These are phyloP conservation scores for Cynopterus sphinx DNA, from an alignment of 2,797 vertebrate genomes.

Conservation along the genomic window DNA sequence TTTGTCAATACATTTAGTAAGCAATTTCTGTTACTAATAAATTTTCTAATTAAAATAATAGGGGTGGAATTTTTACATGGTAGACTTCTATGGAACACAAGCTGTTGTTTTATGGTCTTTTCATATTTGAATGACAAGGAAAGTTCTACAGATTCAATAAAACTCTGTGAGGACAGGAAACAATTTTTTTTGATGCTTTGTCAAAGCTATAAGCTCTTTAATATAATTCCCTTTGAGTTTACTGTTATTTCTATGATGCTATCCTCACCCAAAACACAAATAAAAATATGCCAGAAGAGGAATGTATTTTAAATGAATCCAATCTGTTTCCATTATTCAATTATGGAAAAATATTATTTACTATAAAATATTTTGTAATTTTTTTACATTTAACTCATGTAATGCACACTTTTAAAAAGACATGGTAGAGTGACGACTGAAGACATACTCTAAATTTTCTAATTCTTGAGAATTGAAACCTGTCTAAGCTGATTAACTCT, in stretches of 20 bases:
- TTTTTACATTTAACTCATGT: background rate
- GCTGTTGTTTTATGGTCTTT: slow-evolving; percentile 19
- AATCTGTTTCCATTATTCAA: slow-evolving; percentile 40
- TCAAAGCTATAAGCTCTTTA: slow-evolving; percentile 44
- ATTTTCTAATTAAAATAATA: slow-evolving; percentile 53
- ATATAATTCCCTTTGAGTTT: background rate
- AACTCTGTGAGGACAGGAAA: slow-evolving; percentile 55
- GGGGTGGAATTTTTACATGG: background rate
- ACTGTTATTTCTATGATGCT: slow-evolving; percentile 53
- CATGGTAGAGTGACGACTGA: background rate
- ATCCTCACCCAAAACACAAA: slow-evolving; percentile 22
- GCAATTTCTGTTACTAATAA: slow-evolving; percentile 1
- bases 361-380: background rate
- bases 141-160: slow-evolving; percentile 25
- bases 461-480: background rate
- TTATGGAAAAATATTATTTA: slow-evolving; percentile 21
- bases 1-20: slow-evolving; percentile 26
- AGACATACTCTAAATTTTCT: background rate
- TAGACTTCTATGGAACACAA: background rate
- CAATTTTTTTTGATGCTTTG: slow-evolving; percentile 43
- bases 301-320: slow-evolving; percentile 38
- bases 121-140: slow-evolving; percentile 34
- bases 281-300: slow-evolving; percentile 32
- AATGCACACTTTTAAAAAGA: background rate
- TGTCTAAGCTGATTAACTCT: background rate